phyloP scores from a whole-genome alignment of 37 sponge, comb jelly and placozoan genomes.

The Ianthella basta region DNA sequence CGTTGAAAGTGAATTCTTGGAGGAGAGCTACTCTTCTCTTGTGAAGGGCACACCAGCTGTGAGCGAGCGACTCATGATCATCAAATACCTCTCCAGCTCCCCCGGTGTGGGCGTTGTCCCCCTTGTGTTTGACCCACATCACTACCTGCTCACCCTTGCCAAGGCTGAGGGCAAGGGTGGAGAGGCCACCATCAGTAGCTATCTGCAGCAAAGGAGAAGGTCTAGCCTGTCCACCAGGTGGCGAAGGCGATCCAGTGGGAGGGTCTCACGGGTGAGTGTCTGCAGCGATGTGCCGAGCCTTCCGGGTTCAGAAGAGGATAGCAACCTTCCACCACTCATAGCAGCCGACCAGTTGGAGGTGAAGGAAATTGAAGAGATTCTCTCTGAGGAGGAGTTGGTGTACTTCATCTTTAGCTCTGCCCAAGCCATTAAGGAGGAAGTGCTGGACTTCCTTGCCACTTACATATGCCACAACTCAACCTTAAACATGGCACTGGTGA shows the following conservation, averaged over 20 bases:
- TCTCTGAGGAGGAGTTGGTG: background rate
- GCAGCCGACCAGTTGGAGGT: background rate
- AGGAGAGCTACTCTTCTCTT: conserved; percentile 9
- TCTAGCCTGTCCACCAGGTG: conserved; percentile 15
- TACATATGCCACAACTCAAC: too few species aligned
- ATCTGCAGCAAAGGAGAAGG: too few species aligned
- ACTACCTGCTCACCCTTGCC: background rate
- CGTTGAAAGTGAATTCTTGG: conserved; percentile 47
- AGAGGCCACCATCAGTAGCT: background rate
- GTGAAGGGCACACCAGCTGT: background rate
- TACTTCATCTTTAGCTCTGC: background rate
- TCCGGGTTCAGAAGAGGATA: background rate
- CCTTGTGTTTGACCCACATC: conserved; percentile 67
- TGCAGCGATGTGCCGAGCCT: background rate
- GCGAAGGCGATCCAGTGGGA: background rate
- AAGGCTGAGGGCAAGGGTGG: background rate
- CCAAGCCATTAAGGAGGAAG: background rate
- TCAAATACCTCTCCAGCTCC: background rate
- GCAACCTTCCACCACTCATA: background rate
- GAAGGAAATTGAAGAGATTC: background rate
- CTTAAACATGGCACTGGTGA: conserved; percentile 34
- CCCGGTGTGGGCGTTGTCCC: conserved; percentile 8
- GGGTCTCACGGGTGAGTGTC: background rate
- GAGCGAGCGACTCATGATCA: conserved; percentile 1
- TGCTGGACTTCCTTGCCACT: too few species aligned